These are phyloP conservation scores for Amblyjoppa fuscipennis DNA, from an alignment of 2,888 invertebrate species.

Conservation along the genomic window DNA sequence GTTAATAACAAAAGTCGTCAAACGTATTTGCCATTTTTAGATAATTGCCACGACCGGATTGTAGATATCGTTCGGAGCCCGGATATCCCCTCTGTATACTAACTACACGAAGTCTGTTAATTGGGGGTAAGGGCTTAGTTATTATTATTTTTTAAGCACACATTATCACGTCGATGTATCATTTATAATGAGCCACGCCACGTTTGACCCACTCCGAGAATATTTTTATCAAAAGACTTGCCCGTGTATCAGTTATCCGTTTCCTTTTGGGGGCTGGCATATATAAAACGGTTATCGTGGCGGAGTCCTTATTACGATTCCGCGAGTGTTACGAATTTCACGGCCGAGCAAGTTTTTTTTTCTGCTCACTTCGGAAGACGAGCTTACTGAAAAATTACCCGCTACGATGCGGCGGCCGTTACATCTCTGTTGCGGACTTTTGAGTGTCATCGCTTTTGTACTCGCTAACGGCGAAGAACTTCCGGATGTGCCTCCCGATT, in stretches of 20 bases:
- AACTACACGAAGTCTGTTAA: background rate
- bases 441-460: conserved; percentile 2
- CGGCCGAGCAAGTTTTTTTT: background rate
- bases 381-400: background rate
- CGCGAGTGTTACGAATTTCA: background rate
- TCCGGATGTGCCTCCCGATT: conserved; percentile 5
- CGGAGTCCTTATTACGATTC: conserved; percentile 15
- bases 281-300: conserved; percentile 67
- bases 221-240: conserved; percentile 74
- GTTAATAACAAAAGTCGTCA: background rate
- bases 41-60: conserved; percentile 2
- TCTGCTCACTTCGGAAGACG: background rate
- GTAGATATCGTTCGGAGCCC: conserved; percentile 10
- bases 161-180: conserved; percentile 9
- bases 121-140: background rate
- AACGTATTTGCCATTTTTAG: background rate
- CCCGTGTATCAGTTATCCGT: conserved; percentile 74
- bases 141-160: conserved; percentile 3
- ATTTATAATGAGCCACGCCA: conserved; percentile 33
- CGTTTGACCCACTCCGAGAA: conserved; percentile 49
- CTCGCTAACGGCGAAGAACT: background rate
- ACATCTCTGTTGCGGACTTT: conserved; percentile 14
- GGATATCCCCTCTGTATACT: conserved; percentile 3
- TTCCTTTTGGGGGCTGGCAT: conserved; percentile 75
- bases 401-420: conserved; percentile 4